phyloP scores from a whole-genome alignment of 2,888 invertebrate genomes.

The Thereva nobilitata region DNA sequence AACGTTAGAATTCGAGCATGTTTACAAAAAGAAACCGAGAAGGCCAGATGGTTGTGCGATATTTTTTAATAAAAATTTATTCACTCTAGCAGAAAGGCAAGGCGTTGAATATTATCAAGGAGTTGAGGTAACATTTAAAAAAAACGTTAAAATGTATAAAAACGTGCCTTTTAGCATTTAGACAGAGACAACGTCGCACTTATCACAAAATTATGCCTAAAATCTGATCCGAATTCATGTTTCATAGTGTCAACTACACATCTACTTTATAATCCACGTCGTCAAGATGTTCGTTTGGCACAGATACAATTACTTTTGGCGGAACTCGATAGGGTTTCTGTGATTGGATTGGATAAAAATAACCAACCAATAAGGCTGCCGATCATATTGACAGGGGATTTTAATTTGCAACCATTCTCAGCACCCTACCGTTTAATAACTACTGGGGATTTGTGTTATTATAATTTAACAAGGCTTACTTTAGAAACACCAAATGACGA shows the following conservation, averaged over 20 bases:
- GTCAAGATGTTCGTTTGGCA: slow-evolving; percentile 87
- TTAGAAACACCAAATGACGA: slow-evolving; percentile 39
- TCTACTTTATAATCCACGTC: slow-evolving; percentile 85
- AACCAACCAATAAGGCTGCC: slow-evolving; percentile 62
- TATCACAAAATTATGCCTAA: slow-evolving; percentile 72
- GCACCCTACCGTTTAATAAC: slow-evolving; percentile 72
- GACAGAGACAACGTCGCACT: slow-evolving; percentile 89
- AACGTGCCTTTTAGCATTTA: slow-evolving; percentile 60
- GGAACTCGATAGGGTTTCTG: slow-evolving; percentile 80
- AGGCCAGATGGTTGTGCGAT: slow-evolving; percentile 91
- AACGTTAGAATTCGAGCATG: slow-evolving; percentile 63
- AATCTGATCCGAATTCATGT: slow-evolving; percentile 58
- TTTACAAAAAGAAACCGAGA: slow-evolving; percentile 81
- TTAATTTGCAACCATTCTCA: slow-evolving; percentile 80
- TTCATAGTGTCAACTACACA: slow-evolving; percentile 92
- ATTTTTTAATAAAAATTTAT: slow-evolving; percentile 71
- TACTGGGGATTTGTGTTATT: slow-evolving; percentile 63
- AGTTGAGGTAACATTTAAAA: slow-evolving; percentile 37
- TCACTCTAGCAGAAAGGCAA: slow-evolving; percentile 67
- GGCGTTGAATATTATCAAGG: slow-evolving; percentile 71
- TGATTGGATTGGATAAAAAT: slow-evolving; percentile 49
- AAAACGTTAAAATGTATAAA: slow-evolving; percentile 8
- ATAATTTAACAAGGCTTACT: slow-evolving; percentile 52
- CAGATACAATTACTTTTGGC: slow-evolving; percentile 84
- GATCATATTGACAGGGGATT: slow-evolving; percentile 88